Conservation (phyloP, 37 sponge, comb jelly and placozoan species). For the Diacarnus erythraeanus region DNA sequence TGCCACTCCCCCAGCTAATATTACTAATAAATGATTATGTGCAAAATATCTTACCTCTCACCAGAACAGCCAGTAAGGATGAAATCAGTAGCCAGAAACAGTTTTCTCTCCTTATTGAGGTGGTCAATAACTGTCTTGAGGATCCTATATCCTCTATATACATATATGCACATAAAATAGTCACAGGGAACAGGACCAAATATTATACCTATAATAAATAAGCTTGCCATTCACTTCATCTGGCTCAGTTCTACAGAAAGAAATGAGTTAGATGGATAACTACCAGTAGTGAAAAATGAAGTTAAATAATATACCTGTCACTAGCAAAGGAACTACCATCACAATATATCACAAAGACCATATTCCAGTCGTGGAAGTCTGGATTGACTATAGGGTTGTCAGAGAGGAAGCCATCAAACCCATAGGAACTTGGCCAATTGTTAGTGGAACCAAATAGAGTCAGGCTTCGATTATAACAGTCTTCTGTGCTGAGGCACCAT, state of each 20-base stretch:
- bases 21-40: background rate
- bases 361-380: conserved; percentile 72
- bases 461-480: conserved; percentile 64
- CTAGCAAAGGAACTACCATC: conserved; percentile 87
- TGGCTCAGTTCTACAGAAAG: conserved; percentile 31
- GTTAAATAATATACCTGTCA: conserved; percentile 39
- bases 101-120: conserved; percentile 35
- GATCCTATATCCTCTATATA: conserved; percentile 8
- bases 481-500: conserved; percentile 56
- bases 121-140: conserved; percentile 34
- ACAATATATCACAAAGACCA: conserved; percentile 81
- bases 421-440: conserved; percentile 24
- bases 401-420: conserved; percentile 60
- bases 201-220: conserved; percentile 46
- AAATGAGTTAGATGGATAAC: background rate
- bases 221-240: conserved; percentile 8
- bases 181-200: no score
- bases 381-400: conserved; percentile 53
- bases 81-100: conserved; percentile 61
- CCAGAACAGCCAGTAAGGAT: conserved; percentile 90
- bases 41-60: background rate
- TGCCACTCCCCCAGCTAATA: conserved; percentile 82
- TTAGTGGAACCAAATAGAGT: conserved; percentile 75
- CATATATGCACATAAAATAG: no score
- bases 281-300: background rate